Base-by-base conservation (phyloP, 2,888 invertebrate species). In the Dryomyza anilis region DNA sequence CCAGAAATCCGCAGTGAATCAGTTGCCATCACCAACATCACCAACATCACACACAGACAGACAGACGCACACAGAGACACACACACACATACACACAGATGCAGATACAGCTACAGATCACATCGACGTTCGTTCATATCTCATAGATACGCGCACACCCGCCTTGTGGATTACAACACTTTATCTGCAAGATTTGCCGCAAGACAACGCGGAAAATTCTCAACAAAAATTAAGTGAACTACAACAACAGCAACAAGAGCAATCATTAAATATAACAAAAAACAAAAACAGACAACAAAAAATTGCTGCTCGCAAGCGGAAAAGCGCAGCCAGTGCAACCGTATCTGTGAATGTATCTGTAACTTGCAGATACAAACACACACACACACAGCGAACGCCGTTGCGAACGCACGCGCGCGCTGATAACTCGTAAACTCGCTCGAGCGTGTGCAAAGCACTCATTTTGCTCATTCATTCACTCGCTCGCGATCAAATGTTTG, bases 101-200 rank as follows among this genome's bases (percentile, higher is more conserved):
- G 52, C 67, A 68, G 64, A 57, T 63, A 66, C 56, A 33, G 8
- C n/a, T n/a, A 30, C 48, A 36, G 36, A 48, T 19, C 33, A 16
- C 30, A 23, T 10, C 25, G 23, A 27, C 43, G 23, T n/a, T 19
- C 19, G 19, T 19, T 43, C 43, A 52, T 52, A 52, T 25, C 50
- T 23, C 36, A 60, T 36, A 23, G 43, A 16, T 21, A 43, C 50
- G 53, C 29, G 8, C 33, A 12, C 46, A 23, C 23, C 10, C 45
- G 39, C 50, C 29, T 12, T n/a, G 50, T 39, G 52, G 52, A 50
- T 50, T 33, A 60, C 25, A 50, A 36, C 57, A 60, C 60, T 60
- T 36, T 19, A 48, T 50, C 50, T 36, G 27, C 43, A 14, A 39
- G 27, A 36, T 58, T 45, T 23, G 60, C 36, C 60, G 59, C 48